Evolutionary conservation across 1,140 invertebrate species (phyloP), one percentile per base, ranked within the genome.

Genomic region (Marisa cornuarietis): DNA sequence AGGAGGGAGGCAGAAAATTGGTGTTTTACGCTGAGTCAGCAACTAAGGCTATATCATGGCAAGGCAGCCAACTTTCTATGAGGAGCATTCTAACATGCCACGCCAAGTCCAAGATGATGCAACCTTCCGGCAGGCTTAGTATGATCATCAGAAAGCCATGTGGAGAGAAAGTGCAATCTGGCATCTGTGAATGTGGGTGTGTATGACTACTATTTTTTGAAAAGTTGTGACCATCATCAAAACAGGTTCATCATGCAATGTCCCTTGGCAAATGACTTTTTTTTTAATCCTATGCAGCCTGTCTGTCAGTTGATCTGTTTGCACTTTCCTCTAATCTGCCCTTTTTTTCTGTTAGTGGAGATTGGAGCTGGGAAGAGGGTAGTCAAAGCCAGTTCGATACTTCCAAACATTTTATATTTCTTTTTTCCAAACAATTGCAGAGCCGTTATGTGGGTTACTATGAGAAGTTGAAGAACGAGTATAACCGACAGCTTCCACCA

Each of bases 291-390:
- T 85, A 90, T 76, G 93, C 94, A 22, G 91, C 92, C 79, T 87
- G 92, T 92, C 79, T 87, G 92, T 77, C 91, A 91, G 79, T 89
- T 89, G 62, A 93, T 94, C 82, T 93, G 93, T 86, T 93, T 94
- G 83, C 93, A 94, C 85, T 94, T 94, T 87, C 93, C 93, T 10
- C 93, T 93, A 54, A 89, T 88, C 14, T 82, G 94, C 11, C n/a
- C 87, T 89, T 91, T 92, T 90, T 86, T 90, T 90, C 77, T 85
- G 20, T 9, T 6, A 65, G 63, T 22, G 63, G 24, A 65, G 20
- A 22, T 7, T 65, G 24, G 24, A 22, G 63, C 24, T 65, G 63
- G 63, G 63, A 22, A 13, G n/a, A 5, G 14, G n/a, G 62, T 7
- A 65, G 62, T 24, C 18, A 65, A 65, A 65, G 3, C 18, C 62